Evolutionary conservation across 1,140 invertebrate species (phyloP), one percentile per base, ranked within the genome.

Genomic region (Bombus waltoni): DNA sequence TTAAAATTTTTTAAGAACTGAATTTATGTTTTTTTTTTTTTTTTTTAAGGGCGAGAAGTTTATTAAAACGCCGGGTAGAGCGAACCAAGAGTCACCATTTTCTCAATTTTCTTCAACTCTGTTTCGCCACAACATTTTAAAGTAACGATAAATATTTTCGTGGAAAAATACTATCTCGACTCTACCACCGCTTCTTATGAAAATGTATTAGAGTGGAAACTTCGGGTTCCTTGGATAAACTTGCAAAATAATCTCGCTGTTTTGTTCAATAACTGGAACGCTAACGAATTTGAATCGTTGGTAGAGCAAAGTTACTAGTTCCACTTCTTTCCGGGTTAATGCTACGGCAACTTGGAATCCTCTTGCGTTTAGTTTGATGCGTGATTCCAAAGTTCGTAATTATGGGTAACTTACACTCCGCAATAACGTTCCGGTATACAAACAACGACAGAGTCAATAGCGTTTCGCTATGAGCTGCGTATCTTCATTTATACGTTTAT

Each of bases 331-430:
- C 42, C 28, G 9, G 35, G 81, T 65, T 82, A 65, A 77, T 47
- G 59, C 28, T 9, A 15, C 18, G 18, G 62, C 32, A 77, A 83
- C 44, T 70, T 57, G 25, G 25, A 25, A 65, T 75, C 62, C 73
- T 47, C 71, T n/a, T 22, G n/a, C 57, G n/a, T 75, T 82, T n/a
- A 77, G 35, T 57, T 68, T 76, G 25, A 83, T 53, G 42, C 44
- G 38, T 65, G 81, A 57, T 68, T 68, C 11, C 28, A 11, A 77
- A 83, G 62, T 83, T 83, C 44, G 35, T 68, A 68, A 83, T 77
- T 83, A 77, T 83, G 35, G 59, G 62, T 35, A 77, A 77, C 44
- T 83, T 68, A 40, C 81, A 38, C 28, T 6, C 10, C 0, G 35
- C 62, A 83, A 68, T 77, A 32, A 77, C 15, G 40, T 57, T 53